Evolutionary conservation across 2,888 invertebrate species (phyloP), one percentile per base, ranked within the genome.

Genomic region (Athalia cordata): DNA sequence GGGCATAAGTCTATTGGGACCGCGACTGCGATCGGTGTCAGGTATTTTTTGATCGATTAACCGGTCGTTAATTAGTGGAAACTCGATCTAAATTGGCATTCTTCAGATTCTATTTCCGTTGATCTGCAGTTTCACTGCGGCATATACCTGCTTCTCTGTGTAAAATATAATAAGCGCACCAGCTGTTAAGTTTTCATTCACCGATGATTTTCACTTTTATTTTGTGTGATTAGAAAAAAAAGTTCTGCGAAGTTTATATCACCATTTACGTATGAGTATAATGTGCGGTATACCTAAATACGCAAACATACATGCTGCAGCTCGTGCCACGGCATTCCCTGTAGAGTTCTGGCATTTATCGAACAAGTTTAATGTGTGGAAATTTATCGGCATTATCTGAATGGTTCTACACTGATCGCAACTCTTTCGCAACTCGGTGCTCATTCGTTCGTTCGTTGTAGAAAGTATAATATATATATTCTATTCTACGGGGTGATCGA

Each of bases 311-410:
- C 6, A n/a, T 55, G n/a, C 8, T 5, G 11, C 57, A 29, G 15
- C 13, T 59, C 13, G 59, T 59, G 59, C n/a, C 11, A 43, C 47
- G 4, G 47, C 59, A 59, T 72, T 72, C 59, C 47, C 47, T 29
- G 15, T 47, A 59, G 45, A 57, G 70, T 47, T 13, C 45, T 57
- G 72, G 59, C 72, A 59, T 72, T 72, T 47, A 59, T 72, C 47
- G 72, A 59, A n/a, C n/a, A 45, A 45, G 72, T 52, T 72, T 57
- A 45, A 72, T 15, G 72, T 72, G 72, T 72, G 57, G 59, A 59
- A 72, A 72, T 72, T 72, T 59, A 72, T 72, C 59, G 72, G 57
- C 52, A 57, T 72, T 72, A 72, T 72, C 57, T 72, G 59, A 72
- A 72, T 72, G 72, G 45, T 29, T 29, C 57, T 57, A 45, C 13